Base-by-base conservation (phyloP, 92 coral and sea anemone genomes). In the Parazoanthus atlanticus region DNA sequence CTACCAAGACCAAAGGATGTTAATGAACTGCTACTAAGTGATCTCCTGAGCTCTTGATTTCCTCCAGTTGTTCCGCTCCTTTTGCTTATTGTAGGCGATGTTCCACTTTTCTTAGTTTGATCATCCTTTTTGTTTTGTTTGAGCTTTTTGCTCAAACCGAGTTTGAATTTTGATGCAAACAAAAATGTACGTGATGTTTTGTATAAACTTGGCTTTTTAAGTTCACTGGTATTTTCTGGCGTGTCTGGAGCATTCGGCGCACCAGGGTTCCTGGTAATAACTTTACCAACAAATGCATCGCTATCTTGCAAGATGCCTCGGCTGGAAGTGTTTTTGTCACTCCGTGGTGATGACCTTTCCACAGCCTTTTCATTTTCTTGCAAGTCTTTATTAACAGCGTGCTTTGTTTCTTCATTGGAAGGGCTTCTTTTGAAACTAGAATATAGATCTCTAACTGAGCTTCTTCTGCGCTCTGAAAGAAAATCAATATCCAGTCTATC, bases 151-250 rank as follows among this genome's bases (percentile, higher is more conserved):
- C 78, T 80, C 16, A 89, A 52, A 25, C 87, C 84, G 70, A 92
- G 52, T 12, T 52, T 81, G 69, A 89, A 86, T 67, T 93, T 93
- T 13, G 94, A 88, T n/a, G 96, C 94, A 32, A 90, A 89, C 84
- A 94, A 81, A 29, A 89, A 41, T 8, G 93, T 88, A 82, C 91
- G 86, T 1, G 98, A 91, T 13, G 94, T 76, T 36, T 81, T 81
- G 56, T 65, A 82, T 15, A 84, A 31, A 43, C 67, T n/a, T 8
- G 87, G 78, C 47, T 31, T 70, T 2, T 17, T 28, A 43, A 21
- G 52, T 25, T 43, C 43, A 11, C 2, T 31, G 85, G 28, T 32
- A 4, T 34, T 56, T 31, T 81, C 71, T 23, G 47, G 46, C 16
- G 38, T 81, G 49, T 56, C 85, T 40, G 17, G 21, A n/a, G 17